Evolutionary conservation across 2,797 vertebrate species (phyloP), one percentile per base, ranked within the genome.

Genomic region (Silurus lanzhouensis): DNA sequence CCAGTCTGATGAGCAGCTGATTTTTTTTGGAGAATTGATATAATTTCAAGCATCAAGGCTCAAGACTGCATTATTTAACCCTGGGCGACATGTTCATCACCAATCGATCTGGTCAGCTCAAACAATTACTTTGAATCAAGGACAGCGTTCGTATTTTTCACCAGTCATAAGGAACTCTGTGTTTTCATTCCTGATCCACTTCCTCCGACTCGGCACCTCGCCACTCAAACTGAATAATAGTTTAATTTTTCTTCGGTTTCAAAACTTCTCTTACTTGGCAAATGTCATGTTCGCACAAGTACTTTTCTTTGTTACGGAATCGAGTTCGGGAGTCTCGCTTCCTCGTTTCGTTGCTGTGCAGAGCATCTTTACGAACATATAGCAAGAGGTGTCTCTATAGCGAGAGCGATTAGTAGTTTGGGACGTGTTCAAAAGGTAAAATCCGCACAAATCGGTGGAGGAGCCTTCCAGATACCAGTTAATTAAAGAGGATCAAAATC

Each of bases 171-270:
- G 13, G 13, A 44, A 44, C 12, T 60, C 27, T 38, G 19, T 0
- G 13, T 17, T 48, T 64, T 46, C 57, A 7, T 1, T 60, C 48
- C 76, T 81, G 61, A 66, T 81, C 67, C 68, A 81, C 83, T 63
- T 85, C 85, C 87, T 64, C 84, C 9, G 44, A 75, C 60, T 58
- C 46, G 68, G 10, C 17, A 58, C 22, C 76, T 81, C 38, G 38
- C 5, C 38, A 3, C 38, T 38, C 38, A 5, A 38, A 58, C 4
- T 20, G 25, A 19, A 31, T 8, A 20, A 38, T 6, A 13, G 55
- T 77, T 83, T 84, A 57, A 71, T 87, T 81, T 86, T 10, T 38
- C 84, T 85, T 71, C 71, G 83, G 83, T 31, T 38, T 75, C 15
- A 44, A 48, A 13, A 58, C 19, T 74, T 20, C 84, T 57, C 38